Conservation (phyloP, 2,888 invertebrate species). For the Papilio elwesi region DNA sequence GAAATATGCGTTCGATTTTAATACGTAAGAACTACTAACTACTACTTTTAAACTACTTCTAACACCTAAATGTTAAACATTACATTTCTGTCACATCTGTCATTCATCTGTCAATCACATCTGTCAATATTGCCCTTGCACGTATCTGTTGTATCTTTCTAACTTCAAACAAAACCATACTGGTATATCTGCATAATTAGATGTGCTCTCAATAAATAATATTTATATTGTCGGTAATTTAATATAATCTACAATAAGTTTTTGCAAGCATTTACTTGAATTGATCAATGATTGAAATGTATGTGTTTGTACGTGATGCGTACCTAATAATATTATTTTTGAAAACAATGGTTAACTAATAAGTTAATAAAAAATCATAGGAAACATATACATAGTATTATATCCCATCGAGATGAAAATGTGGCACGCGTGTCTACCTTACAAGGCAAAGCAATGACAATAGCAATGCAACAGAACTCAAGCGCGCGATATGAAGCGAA, state of each 20-base stretch:
- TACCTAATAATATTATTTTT: not conserved
- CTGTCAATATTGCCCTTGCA: not conserved
- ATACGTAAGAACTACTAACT: no score
- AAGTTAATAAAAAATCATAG: no score
- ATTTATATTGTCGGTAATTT: not conserved
- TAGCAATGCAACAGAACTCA: constrained; percentile 52
- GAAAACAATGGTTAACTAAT: not conserved
- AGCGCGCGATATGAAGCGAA: constrained; percentile 74
- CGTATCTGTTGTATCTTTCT: not conserved
- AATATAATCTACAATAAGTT: no score
- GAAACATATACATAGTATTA: no score
- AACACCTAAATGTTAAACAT: no score
- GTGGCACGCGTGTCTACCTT: not conserved
- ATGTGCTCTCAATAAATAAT: not conserved
- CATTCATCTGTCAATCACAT: no score
- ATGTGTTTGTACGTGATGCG: no score
- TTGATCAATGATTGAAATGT: no score
- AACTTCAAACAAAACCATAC: not conserved
- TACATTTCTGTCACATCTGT: no score
- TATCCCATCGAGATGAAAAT: not conserved
- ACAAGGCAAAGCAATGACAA: constrained; percentile 48
- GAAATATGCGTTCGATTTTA: not conserved
- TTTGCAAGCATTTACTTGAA: no score
- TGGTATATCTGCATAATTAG: not conserved
- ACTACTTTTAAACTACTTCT: no score